These are phyloP conservation scores for Ecdyonurus torrentis DNA, from an alignment of 2,888 invertebrate genomes.

Conservation along the genomic window DNA sequence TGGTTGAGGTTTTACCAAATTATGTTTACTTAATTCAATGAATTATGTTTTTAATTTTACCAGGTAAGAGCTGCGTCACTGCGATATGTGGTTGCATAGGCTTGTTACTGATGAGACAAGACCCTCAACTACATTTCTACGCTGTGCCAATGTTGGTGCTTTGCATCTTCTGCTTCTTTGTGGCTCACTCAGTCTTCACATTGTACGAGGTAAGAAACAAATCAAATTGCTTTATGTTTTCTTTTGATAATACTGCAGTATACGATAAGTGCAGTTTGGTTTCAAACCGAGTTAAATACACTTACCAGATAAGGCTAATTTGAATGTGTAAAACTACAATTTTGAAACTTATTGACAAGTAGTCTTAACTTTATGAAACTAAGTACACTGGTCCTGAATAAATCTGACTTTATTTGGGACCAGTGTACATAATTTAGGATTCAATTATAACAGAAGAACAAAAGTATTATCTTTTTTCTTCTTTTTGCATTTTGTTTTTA, in stretches of 20 bases:
- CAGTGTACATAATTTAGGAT: too few relatives aligned
- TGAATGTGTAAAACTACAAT: not conserved
- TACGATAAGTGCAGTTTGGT: not conserved
- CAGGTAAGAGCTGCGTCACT: slow-evolving; percentile 49
- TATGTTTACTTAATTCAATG: too few relatives aligned
- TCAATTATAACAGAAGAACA: too few relatives aligned
- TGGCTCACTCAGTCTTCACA: slow-evolving; percentile 83
- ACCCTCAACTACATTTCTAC: slow-evolving; percentile 59
- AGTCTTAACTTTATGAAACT: too few relatives aligned
- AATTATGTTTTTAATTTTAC: not conserved
- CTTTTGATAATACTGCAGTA: not conserved
- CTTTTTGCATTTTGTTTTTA: too few relatives aligned
- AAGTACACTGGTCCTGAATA: too few relatives aligned
- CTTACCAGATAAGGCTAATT: not conserved
- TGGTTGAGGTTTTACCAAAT: too few relatives aligned
- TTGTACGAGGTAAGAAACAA: slow-evolving; percentile 63
- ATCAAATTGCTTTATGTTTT: too few relatives aligned
- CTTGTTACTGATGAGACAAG: slow-evolving; percentile 54
- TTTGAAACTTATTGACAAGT: too few relatives aligned
- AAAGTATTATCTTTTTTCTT: too few relatives aligned
- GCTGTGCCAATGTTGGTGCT: slow-evolving; percentile 73
- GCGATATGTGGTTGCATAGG: slow-evolving; percentile 66
- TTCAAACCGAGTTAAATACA: not conserved
- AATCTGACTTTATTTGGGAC: too few relatives aligned
- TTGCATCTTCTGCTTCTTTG: slow-evolving; percentile 74